Evolutionary conservation across 2,797 vertebrate genomes (phyloP).

Genomic region (Champsocephalus esox): DNA sequence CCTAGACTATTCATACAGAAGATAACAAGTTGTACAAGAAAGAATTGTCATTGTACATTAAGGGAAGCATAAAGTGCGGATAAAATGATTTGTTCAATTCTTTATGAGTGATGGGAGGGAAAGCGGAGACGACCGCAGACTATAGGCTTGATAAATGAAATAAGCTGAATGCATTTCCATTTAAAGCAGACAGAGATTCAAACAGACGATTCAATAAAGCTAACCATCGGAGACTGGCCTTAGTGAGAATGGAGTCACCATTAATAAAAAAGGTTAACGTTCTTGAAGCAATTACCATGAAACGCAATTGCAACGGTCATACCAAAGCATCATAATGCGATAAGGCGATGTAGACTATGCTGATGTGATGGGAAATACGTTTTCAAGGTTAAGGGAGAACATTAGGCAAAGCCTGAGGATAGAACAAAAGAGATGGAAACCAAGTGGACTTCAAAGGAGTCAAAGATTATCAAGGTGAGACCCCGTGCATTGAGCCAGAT

Average conservation of each 20-base stretch:
- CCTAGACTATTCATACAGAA: not conserved
- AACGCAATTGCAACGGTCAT: conserved; percentile 55
- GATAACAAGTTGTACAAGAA: not conserved
- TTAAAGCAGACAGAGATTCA: conserved; percentile 59
- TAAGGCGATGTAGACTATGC: conserved; percentile 64
- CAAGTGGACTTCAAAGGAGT: conserved; percentile 51
- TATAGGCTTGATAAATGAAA: conserved; percentile 66
- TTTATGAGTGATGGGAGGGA: conserved; percentile 57
- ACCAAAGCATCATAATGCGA: conserved; percentile 43
- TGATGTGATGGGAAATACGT: conserved; percentile 52
- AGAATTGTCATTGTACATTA: conserved; percentile 6
- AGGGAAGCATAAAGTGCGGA: conserved; percentile 24
- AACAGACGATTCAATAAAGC: conserved; percentile 66
- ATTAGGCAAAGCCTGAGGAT: conserved; percentile 15
- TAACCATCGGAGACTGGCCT: conserved; percentile 54
- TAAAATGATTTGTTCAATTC: conserved; percentile 69
- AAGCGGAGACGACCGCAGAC: conserved; percentile 41
- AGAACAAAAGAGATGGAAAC: conserved; percentile 33
- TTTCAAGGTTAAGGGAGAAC: conserved; percentile 62
- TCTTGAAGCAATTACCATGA: conserved; percentile 62
- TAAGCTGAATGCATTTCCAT: conserved; percentile 65
- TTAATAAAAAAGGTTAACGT: conserved; percentile 58
- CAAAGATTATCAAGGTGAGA: conserved; percentile 59
- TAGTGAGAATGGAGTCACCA: conserved; percentile 45
- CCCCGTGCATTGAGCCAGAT: conserved; percentile 19